Conservation (phyloP, 2,888 invertebrate genomes). For the Spilarctia lutea region DNA sequence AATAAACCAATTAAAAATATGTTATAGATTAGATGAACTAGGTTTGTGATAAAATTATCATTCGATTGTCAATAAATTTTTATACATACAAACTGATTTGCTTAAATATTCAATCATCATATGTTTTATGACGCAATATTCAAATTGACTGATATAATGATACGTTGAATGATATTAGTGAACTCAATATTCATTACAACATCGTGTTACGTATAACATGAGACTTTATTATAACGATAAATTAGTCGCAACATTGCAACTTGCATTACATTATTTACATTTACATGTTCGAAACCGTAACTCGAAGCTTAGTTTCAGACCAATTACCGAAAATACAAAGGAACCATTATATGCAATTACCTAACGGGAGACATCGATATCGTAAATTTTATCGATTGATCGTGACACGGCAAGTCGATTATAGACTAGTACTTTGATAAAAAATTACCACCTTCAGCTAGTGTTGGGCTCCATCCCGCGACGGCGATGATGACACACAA, state of each 20-base stretch:
- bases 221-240: neutral
- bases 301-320: slow-evolving; percentile 11
- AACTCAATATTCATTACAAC: neutral
- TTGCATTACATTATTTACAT: slow-evolving; percentile 10
- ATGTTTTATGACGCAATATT: neutral
- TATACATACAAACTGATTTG: neutral
- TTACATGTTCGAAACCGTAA: slow-evolving; percentile 11
- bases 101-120: neutral
- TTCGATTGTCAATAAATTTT: neutral
- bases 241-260: neutral
- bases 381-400: slow-evolving; percentile 57
- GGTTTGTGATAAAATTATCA: neutral
- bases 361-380: slow-evolving; percentile 57
- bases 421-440: slow-evolving; percentile 50
- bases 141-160: neutral
- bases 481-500: slow-evolving; percentile 59
- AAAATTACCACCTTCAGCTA: slow-evolving; percentile 73
- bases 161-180: neutral
- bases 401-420: slow-evolving; percentile 58
- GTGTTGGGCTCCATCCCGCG: slow-evolving; percentile 56
- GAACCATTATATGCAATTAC: slow-evolving; percentile 54
- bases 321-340: slow-evolving; percentile 49
- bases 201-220: neutral
- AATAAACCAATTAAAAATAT: too few relatives aligned
- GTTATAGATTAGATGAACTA: neutral